Evolutionary conservation across 2,113 vertebrate species (phyloP).

Genomic region (Hippocampus guttulatus): DNA sequence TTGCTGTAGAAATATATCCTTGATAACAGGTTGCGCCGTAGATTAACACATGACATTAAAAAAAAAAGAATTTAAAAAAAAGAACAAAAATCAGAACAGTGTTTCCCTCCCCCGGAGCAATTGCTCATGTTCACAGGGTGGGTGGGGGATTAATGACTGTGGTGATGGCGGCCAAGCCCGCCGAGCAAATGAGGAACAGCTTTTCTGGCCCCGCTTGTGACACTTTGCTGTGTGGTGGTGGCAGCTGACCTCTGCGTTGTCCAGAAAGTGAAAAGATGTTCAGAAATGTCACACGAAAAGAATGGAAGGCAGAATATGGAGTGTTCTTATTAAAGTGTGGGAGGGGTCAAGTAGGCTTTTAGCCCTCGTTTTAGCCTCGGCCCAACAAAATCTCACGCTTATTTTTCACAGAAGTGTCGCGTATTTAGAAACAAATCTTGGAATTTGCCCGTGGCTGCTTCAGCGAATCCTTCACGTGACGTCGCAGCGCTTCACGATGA

Average conservation of each 20-base stretch:
- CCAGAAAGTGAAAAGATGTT: slow-evolving; percentile 8
- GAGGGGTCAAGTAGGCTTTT: no score
- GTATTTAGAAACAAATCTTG: not conserved
- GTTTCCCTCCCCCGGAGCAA: slow-evolving; percentile 40
- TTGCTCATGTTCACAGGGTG: slow-evolving; percentile 51
- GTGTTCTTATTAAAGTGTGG: no score
- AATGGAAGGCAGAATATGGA: not conserved
- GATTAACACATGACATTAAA: not conserved
- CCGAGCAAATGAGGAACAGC: slow-evolving; percentile 61
- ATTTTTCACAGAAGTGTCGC: not conserved
- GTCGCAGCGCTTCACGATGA: slow-evolving; percentile 49
- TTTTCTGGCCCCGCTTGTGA: slow-evolving; percentile 53
- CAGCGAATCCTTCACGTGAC: slow-evolving; percentile 37
- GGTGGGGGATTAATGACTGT: slow-evolving; percentile 48
- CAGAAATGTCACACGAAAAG: not conserved
- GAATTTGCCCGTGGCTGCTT: not conserved
- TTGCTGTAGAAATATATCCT: not conserved
- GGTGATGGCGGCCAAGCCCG: slow-evolving; percentile 52
- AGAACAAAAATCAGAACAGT: slow-evolving; percentile 5
- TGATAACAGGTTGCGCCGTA: not conserved
- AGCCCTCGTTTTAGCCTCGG: no score
- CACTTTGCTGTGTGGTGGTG: slow-evolving; percentile 30
- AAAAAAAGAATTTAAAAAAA: slow-evolving; percentile 9
- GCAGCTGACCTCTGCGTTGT: slow-evolving; percentile 39
- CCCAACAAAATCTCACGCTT: not conserved